Base-by-base conservation (phyloP, 1,140 invertebrate species). In the Frieseomelitta varia region DNA sequence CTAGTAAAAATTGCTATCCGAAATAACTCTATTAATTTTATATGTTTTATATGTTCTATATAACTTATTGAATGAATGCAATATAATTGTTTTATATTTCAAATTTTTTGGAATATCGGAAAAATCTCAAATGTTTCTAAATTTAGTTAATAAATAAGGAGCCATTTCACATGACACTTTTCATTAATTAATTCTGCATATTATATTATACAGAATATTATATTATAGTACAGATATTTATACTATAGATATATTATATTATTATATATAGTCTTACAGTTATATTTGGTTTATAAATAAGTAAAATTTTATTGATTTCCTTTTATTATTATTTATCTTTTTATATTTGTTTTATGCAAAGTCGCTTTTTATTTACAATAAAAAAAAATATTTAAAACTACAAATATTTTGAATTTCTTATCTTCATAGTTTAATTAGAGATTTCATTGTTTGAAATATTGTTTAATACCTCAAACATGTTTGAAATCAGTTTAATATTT, bases 291-390 rank as follows among this genome's bases (percentile, higher is more conserved):
- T 68, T 39, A 19, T 17, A 65, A 17, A 30, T 6, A 10, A 8
- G 27, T 30, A 17, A 65, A 65, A 30, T 30, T 65, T 78, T 47
- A 27, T 61, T 53, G 47, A 67, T n/a, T 24, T 55, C 27, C 47
- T 51, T n/a, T 68, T 75, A 75, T 21, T 55, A 51, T 71, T n/a
- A 51, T 79, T 53, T 34, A 51, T 55, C 51, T 61, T 76, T 15
- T 6, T 65, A 17, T 65, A 27, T 65, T 65, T 30, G 30, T 19
- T 65, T 65, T 65, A 6, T 17, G 15, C 30, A 17, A 65, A 30
- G 6, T 30, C 0, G 12, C 15, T 30, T 65, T 30, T 27, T 17
- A 27, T 4, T 65, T 65, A 27, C 14, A n/a, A n/a, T n/a, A 61
- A n/a, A n/a, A n/a, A 14, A 61, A n/a, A n/a, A 61, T 11, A 61